These are phyloP conservation scores for Syngnathoides biaculeatus DNA, from an alignment of 2,113 vertebrate species.

Conservation along the genomic window DNA sequence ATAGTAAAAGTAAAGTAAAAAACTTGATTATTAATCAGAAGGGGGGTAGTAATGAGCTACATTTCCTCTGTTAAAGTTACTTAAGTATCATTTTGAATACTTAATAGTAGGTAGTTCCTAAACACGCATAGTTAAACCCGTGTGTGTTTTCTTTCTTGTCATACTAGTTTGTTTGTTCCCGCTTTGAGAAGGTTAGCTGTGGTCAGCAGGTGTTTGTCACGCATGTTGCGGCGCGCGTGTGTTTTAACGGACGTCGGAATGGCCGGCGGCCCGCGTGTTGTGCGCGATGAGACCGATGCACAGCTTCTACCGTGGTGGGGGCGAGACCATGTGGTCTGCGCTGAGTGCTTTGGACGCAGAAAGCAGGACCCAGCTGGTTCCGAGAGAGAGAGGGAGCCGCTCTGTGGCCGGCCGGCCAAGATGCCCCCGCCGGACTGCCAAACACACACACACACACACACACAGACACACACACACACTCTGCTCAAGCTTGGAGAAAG, in stretches of 20 bases:
- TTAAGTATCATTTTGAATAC: too few species aligned
- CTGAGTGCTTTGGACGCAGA: conserved; percentile 61
- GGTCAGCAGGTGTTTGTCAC: background rate
- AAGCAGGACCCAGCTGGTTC: conserved; percentile 72
- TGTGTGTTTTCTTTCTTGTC: too few species aligned
- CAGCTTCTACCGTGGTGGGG: conserved; percentile 57
- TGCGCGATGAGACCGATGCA: background rate
- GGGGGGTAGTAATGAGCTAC: too few species aligned
- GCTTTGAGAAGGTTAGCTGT: background rate
- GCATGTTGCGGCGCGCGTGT: background rate
- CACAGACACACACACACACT: conserved; percentile 19
- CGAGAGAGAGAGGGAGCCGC: conserved; percentile 51
- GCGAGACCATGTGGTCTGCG: conserved; percentile 64
- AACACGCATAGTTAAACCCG: too few species aligned
- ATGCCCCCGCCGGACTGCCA: conserved; percentile 58
- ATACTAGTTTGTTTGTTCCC: background rate
- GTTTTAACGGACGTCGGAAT: background rate
- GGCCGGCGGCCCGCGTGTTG: background rate
- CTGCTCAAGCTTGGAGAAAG: conserved; percentile 27
- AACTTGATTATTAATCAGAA: too few species aligned
- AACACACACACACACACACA: conserved; percentile 27
- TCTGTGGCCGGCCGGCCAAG: conserved; percentile 64
- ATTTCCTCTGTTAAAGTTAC: too few species aligned
- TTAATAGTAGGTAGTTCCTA: too few species aligned
- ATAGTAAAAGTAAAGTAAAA: too few species aligned